Evolutionary conservation across 1,140 invertebrate genomes (phyloP).

Genomic region (Babylonia areolata): DNA sequence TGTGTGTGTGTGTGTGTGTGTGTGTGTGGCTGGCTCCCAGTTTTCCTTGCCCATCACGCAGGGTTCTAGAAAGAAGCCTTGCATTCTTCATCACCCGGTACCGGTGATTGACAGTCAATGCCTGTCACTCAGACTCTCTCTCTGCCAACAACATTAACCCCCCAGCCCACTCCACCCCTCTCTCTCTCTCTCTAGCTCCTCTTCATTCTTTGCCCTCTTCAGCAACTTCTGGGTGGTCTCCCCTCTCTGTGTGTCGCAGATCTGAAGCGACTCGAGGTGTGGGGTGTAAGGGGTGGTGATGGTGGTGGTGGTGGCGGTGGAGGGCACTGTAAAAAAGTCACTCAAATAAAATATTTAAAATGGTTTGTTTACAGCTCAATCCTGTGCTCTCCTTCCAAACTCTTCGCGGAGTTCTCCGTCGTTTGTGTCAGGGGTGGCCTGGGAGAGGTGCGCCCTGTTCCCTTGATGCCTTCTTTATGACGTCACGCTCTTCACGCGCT

Average conservation of each 20-base stretch:
- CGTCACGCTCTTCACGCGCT: not conserved
- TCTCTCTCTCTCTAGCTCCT: too few species aligned
- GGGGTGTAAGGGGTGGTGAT: too few species aligned
- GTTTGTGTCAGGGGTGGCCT: not conserved
- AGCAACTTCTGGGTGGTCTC: slow-evolving; percentile 3
- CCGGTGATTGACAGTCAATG: not conserved
- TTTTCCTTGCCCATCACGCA: too few species aligned
- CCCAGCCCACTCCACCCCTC: not conserved
- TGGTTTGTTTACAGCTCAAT: slow-evolving; percentile 31
- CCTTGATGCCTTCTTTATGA: not conserved
- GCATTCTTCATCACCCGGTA: not conserved
- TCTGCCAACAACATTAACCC: not conserved
- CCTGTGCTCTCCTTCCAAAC: not conserved
- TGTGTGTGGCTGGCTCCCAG: too few species aligned
- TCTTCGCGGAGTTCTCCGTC: not conserved
- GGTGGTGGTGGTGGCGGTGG: not conserved
- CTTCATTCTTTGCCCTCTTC: not conserved
- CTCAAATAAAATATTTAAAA: slow-evolving; percentile 41
- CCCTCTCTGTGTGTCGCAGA: not conserved
- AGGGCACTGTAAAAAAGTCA: not conserved
- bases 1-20: too few species aligned
- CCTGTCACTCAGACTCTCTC: too few species aligned
- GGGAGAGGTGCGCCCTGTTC: not conserved
- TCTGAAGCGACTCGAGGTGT: too few species aligned
- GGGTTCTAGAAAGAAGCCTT: too few species aligned